Percentiles rank a stretch among this genome's conserved stretches.
Evolutionary conservation across 2,113 vertebrate species (phyloP).

Genomic region (Oreotrochilus melanogaster): DNA sequence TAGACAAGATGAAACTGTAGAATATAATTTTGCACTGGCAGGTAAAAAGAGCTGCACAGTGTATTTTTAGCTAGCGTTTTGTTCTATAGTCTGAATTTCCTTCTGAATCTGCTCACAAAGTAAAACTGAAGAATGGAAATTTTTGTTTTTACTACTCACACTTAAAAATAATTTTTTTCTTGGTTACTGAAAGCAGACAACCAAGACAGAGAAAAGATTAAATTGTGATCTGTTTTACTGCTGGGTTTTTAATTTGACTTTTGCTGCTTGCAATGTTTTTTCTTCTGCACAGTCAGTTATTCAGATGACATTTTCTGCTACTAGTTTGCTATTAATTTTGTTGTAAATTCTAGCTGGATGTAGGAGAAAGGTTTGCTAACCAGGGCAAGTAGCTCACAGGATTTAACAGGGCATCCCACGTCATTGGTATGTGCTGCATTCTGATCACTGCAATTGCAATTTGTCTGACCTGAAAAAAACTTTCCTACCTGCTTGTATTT

Average conservation of each 20-base stretch:
- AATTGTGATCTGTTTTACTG: not conserved
- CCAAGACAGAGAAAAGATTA: not conserved
- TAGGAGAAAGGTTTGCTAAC: not conserved
- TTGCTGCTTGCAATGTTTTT: not conserved
- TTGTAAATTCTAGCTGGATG: not conserved
- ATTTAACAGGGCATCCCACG: not conserved
- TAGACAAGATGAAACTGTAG: not conserved
- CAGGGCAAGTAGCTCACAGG: not conserved
- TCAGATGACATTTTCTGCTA: not conserved
- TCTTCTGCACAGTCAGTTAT: not conserved
- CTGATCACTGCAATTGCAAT: not conserved
- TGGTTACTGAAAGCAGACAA: not conserved
- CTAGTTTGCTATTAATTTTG: not conserved
- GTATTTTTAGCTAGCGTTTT: not conserved
- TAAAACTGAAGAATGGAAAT: not conserved
- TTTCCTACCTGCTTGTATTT: not conserved
- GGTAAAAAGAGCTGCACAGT: not conserved
- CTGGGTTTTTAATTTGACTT: not conserved
- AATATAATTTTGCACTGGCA: not conserved
- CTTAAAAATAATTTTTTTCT: not conserved
- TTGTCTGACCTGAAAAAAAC: not conserved
- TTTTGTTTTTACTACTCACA: not conserved
- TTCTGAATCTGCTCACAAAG: not conserved
- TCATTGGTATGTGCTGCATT: fast-evolving
- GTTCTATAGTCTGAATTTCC: not conserved